Evolutionary conservation across 1,140 invertebrate genomes (phyloP), one percentile per base, ranked within the genome.

Genomic region (Drosophila bipectinata): DNA sequence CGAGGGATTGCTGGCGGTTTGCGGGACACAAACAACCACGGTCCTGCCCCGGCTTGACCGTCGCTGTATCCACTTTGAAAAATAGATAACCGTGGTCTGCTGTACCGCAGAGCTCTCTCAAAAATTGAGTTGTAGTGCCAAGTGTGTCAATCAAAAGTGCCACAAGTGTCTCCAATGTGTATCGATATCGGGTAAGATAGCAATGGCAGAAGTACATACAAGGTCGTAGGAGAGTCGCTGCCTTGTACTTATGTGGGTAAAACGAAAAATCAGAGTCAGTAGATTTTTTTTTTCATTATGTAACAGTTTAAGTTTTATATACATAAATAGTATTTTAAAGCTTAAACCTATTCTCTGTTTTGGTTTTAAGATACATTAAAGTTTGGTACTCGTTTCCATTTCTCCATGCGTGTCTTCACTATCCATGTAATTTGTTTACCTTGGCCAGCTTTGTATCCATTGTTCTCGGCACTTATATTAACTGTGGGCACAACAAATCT

Each of bases 131-230:
- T 71, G 67, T 72, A 39, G 39, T 53, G 30, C 55, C 67, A 37
- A 60, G 68, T 49, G 54, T 72, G 67, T 72, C 68, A 72, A 72
- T 72, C 67, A 72, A 45, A 72, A 52, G 52, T 74, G 71, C 52
- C 71, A 75, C 72, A 75, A 74, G 68, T 72, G 68, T 72, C 68
- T 72, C 54, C 54, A 34, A 37, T 10, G 24, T 59, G 48, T 72
- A 72, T 72, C 53, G 55, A 72, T 72, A 45, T 60, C 39, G 37
- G 54, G 21, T 24, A n/a, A 45, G 68, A 72, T 71, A 71, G 47
- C 37, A 34, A 59, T 60, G 66, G 37, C 34, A 59, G 54, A 59
- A 51, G 47, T 51, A 59, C 59, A 30, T 37, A n/a, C 66, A 57
- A 69, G 66, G 63, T 69, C 44, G 18, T 44, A 8, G 10, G 26